Percentiles rank a stretch among this genome's conserved stretches.
Conservation (phyloP, 2,888 invertebrate genomes). For the Podabrus alpinus region DNA sequence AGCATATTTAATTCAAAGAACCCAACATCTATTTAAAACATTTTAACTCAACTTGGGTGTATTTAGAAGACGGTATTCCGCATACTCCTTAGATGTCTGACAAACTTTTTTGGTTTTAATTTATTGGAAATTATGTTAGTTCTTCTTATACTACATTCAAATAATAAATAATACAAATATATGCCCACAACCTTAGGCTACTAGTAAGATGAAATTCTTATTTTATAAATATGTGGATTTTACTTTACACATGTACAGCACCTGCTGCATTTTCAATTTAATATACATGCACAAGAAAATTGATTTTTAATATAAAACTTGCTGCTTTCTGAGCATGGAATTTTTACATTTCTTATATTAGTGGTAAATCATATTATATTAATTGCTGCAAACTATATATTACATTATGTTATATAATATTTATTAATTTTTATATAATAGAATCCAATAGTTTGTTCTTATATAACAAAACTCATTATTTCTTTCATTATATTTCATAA, state of each 20-base stretch:
- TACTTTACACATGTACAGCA: neutral
- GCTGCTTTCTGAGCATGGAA: neutral
- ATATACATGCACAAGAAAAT: neutral
- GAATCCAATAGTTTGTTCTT: too few species aligned
- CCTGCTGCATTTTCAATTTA: neutral
- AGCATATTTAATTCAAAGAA: too few species aligned
- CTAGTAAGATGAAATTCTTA: neutral
- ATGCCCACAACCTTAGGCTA: neutral
- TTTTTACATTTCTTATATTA: neutral
- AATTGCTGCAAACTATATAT: neutral
- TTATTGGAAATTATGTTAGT: too few species aligned
- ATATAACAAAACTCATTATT: too few species aligned
- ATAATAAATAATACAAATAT: neutral
- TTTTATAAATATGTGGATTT: neutral
- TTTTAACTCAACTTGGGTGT: too few species aligned
- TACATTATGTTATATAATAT: neutral
- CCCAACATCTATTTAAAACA: too few species aligned
- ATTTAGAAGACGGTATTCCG: too few species aligned
- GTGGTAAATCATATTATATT: neutral
- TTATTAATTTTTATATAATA: too few species aligned
- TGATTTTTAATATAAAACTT: neutral
- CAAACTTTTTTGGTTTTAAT: too few species aligned
- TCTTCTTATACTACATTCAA: too few species aligned
- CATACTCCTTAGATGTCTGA: too few species aligned
- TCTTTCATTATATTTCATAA: too few species aligned